phyloP scores from a whole-genome alignment of 2,113 vertebrate species.

The Brienomyrus brachyistius region DNA sequence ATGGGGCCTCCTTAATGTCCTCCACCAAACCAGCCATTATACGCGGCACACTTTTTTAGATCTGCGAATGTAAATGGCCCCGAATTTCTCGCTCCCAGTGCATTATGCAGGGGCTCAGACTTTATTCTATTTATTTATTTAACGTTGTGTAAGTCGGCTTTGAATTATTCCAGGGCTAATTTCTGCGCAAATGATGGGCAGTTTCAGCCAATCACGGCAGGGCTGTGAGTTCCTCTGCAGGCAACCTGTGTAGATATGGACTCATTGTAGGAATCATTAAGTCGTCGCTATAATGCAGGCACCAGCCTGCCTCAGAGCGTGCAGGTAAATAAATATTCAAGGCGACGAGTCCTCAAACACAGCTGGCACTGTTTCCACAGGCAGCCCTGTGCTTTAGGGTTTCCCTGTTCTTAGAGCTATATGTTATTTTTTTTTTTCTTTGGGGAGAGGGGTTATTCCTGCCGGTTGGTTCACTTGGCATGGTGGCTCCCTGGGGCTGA shows the following conservation, averaged over 20 bases:
- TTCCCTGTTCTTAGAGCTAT: neutral
- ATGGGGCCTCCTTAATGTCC: slow-evolving; percentile 36
- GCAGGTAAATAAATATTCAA: neutral
- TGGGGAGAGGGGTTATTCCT: neutral
- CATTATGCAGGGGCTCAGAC: slow-evolving; percentile 67
- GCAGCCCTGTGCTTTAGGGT: neutral
- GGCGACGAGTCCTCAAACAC: neutral
- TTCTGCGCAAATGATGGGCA: slow-evolving; percentile 58
- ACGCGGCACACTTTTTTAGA: slow-evolving; percentile 74
- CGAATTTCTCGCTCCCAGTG: slow-evolving; percentile 50
- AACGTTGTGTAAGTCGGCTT: slow-evolving; percentile 69
- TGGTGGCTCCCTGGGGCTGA: neutral
- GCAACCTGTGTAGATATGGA: slow-evolving; percentile 61
- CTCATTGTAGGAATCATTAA: neutral
- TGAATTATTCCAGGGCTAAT: slow-evolving; percentile 59
- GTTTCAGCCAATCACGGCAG: slow-evolving; percentile 58
- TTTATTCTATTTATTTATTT: slow-evolving; percentile 35
- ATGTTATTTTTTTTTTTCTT: neutral
- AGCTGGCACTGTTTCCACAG: neutral
- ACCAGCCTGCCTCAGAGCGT: neutral
- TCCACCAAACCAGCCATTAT: slow-evolving; percentile 61
- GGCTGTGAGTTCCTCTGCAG: slow-evolving; percentile 63
- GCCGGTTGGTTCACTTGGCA: neutral
- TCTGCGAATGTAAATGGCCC: slow-evolving; percentile 67
- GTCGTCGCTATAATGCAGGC: neutral